Percentiles rank a stretch among this genome's conserved stretches.
Conservation (phyloP, 2,113 vertebrate species). For the Lepisosteus oculatus region DNA sequence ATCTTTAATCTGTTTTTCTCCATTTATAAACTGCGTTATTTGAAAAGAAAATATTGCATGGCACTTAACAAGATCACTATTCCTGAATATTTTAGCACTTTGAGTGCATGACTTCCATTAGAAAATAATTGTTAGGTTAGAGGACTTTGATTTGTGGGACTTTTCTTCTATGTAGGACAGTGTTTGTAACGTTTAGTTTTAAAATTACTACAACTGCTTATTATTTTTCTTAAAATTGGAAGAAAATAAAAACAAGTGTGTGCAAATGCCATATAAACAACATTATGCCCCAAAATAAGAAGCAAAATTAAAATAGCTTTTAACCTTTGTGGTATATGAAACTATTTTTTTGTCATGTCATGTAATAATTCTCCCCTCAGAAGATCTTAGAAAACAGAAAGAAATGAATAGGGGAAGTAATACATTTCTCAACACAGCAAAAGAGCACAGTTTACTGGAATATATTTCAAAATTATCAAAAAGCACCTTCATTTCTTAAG, state of each 20-base stretch:
- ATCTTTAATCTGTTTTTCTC: too few relatives aligned
- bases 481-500: background rate
- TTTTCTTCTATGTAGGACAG: too few relatives aligned
- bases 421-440: constrained; percentile 52
- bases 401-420: constrained; percentile 60
- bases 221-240: constrained; percentile 5
- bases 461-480: constrained; percentile 45
- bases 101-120: too few relatives aligned
- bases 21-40: too few relatives aligned
- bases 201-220: background rate
- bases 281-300: constrained; percentile 1
- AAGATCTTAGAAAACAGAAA: constrained; percentile 48
- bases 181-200: too few relatives aligned
- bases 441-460: constrained; percentile 36
- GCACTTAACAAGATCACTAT: too few relatives aligned
- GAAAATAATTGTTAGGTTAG: too few relatives aligned
- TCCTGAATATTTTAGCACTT: too few relatives aligned
- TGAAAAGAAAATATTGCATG: too few relatives aligned
- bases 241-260: constrained; percentile 15
- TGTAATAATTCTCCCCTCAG: too few relatives aligned
- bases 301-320: constrained; percentile 35
- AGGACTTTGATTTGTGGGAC: too few relatives aligned
- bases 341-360: constrained; percentile 20
- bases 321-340: constrained; percentile 45
- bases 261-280: constrained; percentile 1